Base-by-base conservation (phyloP, 2,888 invertebrate genomes). In the Andrena dorsata region DNA sequence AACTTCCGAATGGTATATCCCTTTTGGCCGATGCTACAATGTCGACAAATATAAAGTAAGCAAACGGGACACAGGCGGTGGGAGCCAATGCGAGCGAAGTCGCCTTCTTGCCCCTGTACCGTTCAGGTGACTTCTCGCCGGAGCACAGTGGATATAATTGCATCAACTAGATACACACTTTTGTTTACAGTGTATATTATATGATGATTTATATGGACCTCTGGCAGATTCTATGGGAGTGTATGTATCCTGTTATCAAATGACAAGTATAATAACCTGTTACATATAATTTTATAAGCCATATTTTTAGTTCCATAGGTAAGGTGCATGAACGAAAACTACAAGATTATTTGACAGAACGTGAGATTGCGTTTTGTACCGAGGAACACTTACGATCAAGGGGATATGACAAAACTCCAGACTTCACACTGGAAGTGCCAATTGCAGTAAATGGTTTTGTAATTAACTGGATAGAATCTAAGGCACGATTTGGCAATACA, bases 361-460 rank as follows among this genome's bases (percentile, higher is more conserved):
- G 95, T 8, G 96, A 96, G 26, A 94, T 97, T 80, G 94, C 96
- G 64, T 97, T 95, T 91, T 93, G 95, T 90, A 97, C 97, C 93
- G 98, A 99, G 94, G 96, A 96, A 82, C 95, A 97, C 87, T 95
- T 99, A 66, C 94, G 98, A 86, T 95, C 95, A 61, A 95, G 96
- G 91, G 98, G 98, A 0, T 99, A 97, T 94, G 98, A 99, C 93
- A 99, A 98, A 94, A 99, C 99, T 1, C 99, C 99, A 0, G 99
- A 99, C 93, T 96, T 98, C 63, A 98, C 98, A 94, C 95, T 99
- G 70, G 97, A 98, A 92, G 95, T 98, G 28, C 98, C 98, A 0
- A 96, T 98, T 83, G 97, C 97, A 41, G 96, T 98, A 30, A 97
- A 98, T 93, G 98, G 97, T 1, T 96, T 96, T 90, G 96, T 98